A percentile compares a stretch with the other conserved stretches of the same genome.
Evolutionary conservation across 2,113 vertebrate species (phyloP).

Genomic region (Limanda limanda): DNA sequence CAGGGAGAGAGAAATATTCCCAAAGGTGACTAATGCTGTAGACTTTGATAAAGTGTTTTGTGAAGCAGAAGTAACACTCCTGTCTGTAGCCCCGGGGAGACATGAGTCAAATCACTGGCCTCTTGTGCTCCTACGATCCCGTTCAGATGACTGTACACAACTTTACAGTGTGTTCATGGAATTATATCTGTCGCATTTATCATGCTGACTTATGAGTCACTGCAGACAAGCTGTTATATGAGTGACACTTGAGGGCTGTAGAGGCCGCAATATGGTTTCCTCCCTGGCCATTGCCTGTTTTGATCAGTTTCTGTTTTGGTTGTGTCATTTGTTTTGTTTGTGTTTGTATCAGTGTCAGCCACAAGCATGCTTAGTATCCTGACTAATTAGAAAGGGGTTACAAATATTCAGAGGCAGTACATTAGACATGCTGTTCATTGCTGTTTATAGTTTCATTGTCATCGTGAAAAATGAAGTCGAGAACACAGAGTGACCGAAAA

Average conservation of each 20-base stretch:
- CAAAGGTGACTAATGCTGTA: slow-evolving; percentile 48
- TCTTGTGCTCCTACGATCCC: background rate
- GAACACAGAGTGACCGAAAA: slow-evolving; percentile 29
- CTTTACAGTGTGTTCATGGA: slow-evolving; percentile 23
- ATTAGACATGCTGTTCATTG: background rate
- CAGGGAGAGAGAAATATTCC: slow-evolving; percentile 16
- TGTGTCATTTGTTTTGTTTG: slow-evolving; percentile 35
- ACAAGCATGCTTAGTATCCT: slow-evolving; percentile 33
- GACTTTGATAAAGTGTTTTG: slow-evolving; percentile 7
- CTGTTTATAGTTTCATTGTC: slow-evolving; percentile 25
- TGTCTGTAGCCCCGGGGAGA: slow-evolving; percentile 18
- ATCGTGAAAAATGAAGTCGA: slow-evolving; percentile 10
- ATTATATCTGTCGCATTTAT: slow-evolving; percentile 43
- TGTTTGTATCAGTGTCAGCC: slow-evolving; percentile 13
- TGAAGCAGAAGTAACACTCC: slow-evolving; percentile 46
- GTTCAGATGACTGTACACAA: slow-evolving; percentile 22
- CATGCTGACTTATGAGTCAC: slow-evolving; percentile 47
- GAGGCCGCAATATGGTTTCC: slow-evolving; percentile 15
- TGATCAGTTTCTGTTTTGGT: slow-evolving; percentile 35
- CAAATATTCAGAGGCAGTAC: slow-evolving; percentile 27
- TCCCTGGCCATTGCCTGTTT: slow-evolving; percentile 17
- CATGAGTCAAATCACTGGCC: slow-evolving; percentile 65
- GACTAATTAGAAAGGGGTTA: slow-evolving; percentile 21
- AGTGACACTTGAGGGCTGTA: slow-evolving; percentile 21
- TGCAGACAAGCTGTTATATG: slow-evolving; percentile 22